Percentiles rank a stretch among this genome's conserved stretches.
phyloP scores from a whole-genome alignment of 2,888 invertebrate genomes.

The Gisinianus flammeolus region DNA sequence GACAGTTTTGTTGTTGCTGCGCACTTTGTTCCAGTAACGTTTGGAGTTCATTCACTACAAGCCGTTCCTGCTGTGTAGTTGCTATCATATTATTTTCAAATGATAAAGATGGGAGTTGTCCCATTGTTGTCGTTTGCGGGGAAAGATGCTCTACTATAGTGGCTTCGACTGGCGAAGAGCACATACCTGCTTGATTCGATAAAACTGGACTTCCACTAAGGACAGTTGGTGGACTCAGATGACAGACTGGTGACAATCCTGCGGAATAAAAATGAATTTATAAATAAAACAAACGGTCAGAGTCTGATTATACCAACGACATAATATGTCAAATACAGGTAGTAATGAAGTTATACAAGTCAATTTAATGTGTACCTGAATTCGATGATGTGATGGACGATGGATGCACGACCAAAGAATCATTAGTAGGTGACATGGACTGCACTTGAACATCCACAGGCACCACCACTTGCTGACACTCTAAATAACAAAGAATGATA shows the following conservation, averaged over 20 bases:
- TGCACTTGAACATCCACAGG: slow-evolving; percentile 1
- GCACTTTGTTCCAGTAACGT: slow-evolving; percentile 28
- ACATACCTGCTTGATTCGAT: slow-evolving; percentile 12
- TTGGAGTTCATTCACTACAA: slow-evolving; percentile 28
- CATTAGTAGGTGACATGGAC: slow-evolving; percentile 1
- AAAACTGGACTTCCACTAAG: slow-evolving; percentile 16
- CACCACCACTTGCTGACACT: slow-evolving; percentile 19
- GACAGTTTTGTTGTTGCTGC: slow-evolving; percentile 1
- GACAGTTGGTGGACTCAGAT: slow-evolving; percentile 9
- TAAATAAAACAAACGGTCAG: background rate
- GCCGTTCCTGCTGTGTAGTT: background rate
- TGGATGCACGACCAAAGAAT: background rate
- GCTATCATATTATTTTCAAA: slow-evolving; percentile 7
- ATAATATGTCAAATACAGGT: background rate
- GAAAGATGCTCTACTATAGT: background rate
- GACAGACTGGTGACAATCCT: slow-evolving; percentile 31
- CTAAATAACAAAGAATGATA: background rate
- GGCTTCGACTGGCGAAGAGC: slow-evolving; percentile 13
- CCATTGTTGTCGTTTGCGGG: slow-evolving; percentile 11
- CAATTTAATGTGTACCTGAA: no score
- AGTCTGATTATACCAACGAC: background rate
- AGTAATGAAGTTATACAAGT: no score
- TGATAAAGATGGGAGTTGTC: slow-evolving; percentile 16
- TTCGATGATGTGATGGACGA: no score
- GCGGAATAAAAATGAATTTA: background rate